Percentiles rank a stretch among this genome's conserved stretches.
These are phyloP conservation scores for Xylocopa sonorina DNA, from an alignment of 1,140 invertebrate species.

Conservation along the genomic window DNA sequence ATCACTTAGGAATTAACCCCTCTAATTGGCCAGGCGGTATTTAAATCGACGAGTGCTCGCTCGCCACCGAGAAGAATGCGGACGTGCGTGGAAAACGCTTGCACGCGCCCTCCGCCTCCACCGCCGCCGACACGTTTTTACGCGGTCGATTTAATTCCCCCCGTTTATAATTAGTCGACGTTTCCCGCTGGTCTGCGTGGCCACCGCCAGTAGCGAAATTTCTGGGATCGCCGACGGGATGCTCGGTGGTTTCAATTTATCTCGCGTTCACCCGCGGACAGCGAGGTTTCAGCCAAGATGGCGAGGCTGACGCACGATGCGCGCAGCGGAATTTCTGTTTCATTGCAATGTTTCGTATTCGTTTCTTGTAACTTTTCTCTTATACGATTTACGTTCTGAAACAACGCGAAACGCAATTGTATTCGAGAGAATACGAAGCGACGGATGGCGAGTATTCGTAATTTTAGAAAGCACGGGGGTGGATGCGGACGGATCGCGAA, in stretches of 20 bases:
- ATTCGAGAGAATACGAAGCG: too few species aligned
- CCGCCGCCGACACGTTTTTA: slow-evolving; percentile 34
- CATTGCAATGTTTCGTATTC: too few species aligned
- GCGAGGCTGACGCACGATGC: too few species aligned
- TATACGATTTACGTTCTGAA: too few species aligned
- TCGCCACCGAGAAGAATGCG: slow-evolving; percentile 14
- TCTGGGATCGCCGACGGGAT: slow-evolving; percentile 1
- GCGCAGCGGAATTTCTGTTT: too few species aligned
- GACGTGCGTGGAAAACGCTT: slow-evolving; percentile 22
- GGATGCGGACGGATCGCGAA: too few species aligned
- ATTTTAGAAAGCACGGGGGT: too few species aligned
- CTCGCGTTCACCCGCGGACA: not conserved
- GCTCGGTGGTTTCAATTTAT: slow-evolving; percentile 15
- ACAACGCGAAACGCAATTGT: too few species aligned
- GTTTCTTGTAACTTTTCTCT: too few species aligned
- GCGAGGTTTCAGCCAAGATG: slow-evolving; percentile 9
- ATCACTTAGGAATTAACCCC: slow-evolving; percentile 74
- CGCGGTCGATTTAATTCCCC: slow-evolving; percentile 45
- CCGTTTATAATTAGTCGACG: slow-evolving; percentile 42
- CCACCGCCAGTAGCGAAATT: not conserved
- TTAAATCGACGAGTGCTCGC: slow-evolving; percentile 60
- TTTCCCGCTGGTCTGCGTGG: not conserved
- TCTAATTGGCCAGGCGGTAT: slow-evolving; percentile 70
- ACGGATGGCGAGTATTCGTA: too few species aligned
- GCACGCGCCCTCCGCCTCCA: not conserved